phyloP scores from a whole-genome alignment of 2,113 vertebrate species.

The Psammodynastes pulverulentus region DNA sequence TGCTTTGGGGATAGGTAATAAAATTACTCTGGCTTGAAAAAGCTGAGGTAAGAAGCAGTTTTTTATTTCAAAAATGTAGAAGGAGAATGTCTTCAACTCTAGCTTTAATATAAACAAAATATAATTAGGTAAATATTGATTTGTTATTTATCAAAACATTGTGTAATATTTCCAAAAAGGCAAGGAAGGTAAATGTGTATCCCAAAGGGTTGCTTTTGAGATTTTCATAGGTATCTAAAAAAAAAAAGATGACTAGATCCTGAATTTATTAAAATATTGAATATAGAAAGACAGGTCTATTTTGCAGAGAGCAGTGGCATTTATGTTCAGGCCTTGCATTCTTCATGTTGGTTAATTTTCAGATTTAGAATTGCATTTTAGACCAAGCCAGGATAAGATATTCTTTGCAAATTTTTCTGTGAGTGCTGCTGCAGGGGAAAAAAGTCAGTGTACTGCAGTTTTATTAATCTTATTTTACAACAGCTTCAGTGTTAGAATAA shows the following conservation, averaged over 20 bases:
- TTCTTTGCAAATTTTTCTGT: accelerated
- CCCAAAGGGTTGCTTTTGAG: constrained; percentile 11
- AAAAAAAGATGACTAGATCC: not conserved
- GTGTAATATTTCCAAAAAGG: not conserved
- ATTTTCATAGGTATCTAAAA: not conserved
- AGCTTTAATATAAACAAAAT: not conserved
- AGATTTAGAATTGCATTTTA: not conserved
- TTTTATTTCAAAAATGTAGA: not conserved
- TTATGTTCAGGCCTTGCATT: not conserved
- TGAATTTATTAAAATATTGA: not conserved
- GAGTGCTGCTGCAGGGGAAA: not conserved
- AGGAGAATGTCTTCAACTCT: no score
- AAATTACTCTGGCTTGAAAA: not conserved
- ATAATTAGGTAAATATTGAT: not conserved
- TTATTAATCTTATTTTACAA: not conserved
- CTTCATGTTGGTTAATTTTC: not conserved
- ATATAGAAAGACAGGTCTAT: not conserved
- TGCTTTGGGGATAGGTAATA: constrained; percentile 6
- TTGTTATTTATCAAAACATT: not conserved
- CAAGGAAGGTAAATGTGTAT: not conserved
- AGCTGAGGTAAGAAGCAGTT: not conserved
- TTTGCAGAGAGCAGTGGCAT: not conserved
- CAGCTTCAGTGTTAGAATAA: not conserved
- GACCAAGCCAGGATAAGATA: not conserved
- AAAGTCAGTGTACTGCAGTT: not conserved